Conservation (phyloP, 2,113 vertebrate species). For the Brevimyrus niger region DNA sequence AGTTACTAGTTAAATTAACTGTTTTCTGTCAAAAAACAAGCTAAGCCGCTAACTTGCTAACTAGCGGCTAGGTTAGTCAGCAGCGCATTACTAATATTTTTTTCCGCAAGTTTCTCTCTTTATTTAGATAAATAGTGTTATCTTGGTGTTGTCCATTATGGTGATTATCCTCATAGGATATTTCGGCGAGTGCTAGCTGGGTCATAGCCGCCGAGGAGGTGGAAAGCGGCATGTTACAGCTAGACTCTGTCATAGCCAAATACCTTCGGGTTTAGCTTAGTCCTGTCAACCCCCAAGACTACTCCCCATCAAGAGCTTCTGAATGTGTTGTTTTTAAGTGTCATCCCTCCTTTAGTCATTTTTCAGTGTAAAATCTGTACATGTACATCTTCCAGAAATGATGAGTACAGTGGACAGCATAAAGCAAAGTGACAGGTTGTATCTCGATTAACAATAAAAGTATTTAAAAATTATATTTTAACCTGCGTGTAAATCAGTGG, state of each 20-base stretch:
- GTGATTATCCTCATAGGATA: background rate
- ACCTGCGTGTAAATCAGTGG: background rate
- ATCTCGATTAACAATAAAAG: background rate
- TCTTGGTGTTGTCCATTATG: background rate
- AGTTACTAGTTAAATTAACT: background rate
- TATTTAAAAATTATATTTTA: background rate
- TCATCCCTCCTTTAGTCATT: background rate
- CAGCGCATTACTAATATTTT: background rate
- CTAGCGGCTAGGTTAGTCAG: background rate
- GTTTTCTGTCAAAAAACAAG: background rate
- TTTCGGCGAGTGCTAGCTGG: background rate
- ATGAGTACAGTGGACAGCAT: background rate
- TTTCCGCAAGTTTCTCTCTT: background rate
- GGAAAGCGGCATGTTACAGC: background rate
- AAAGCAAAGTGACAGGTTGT: background rate
- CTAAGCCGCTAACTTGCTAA: background rate
- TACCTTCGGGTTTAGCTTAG: background rate
- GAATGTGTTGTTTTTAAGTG: background rate
- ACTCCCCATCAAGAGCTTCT: background rate
- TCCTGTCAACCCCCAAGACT: background rate
- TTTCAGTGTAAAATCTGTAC: background rate
- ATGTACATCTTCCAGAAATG: background rate
- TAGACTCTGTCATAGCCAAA: background rate
- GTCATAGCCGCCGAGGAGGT: background rate
- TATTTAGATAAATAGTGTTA: background rate